Evolutionary conservation across 2,797 vertebrate genomes (phyloP), one percentile per base, ranked within the genome.

Genomic region (Poliocrania exsul): DNA sequence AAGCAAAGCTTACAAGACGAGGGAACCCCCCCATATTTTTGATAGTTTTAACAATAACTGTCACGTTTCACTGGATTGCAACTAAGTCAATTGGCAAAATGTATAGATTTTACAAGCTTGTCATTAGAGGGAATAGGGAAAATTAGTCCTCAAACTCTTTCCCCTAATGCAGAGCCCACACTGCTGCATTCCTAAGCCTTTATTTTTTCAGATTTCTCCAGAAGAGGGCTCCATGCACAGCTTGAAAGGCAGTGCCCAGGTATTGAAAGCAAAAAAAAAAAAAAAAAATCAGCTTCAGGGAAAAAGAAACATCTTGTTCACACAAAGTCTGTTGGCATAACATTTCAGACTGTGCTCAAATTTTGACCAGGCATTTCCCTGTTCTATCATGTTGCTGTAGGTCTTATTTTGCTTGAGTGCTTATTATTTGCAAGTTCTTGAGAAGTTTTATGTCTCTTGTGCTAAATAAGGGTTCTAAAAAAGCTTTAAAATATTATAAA

Each of bases 211-310:
- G 31, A 54, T 97, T 95, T 97, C 97, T 98, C 98, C 98, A 98
- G 98, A 98, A 98, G 98, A 98, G 98, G 98, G 98, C 98, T 97
- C 98, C 97, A 96, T 96, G 86, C 74, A 95, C 98, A 98, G 96
- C 95, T 46, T 94, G 93, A 97, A 98, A 97, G 85, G 69, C 61
- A 95, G 90, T 38, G 74, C 64, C 35, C 46, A 93, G 38, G 77
- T 94, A 82, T 42, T 81, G 86, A 95, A 88, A 93, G 79, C 69
- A 78, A 62, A 91, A 88, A 37, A 66, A 89, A 67, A 57, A 78
- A 62, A 91, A 88, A 37, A 66, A 89, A 67, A 57, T 53, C 75
- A 82, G 86, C 91, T 96, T 73, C 50, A 77, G 73, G 64, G 86
- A 84, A 86, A 87, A 93, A 26, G 23, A 46, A 44, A 33, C 72